Base-by-base conservation (phyloP, 53 echinoderm and acorn worm genomes). In the Patiria pectinifera region DNA sequence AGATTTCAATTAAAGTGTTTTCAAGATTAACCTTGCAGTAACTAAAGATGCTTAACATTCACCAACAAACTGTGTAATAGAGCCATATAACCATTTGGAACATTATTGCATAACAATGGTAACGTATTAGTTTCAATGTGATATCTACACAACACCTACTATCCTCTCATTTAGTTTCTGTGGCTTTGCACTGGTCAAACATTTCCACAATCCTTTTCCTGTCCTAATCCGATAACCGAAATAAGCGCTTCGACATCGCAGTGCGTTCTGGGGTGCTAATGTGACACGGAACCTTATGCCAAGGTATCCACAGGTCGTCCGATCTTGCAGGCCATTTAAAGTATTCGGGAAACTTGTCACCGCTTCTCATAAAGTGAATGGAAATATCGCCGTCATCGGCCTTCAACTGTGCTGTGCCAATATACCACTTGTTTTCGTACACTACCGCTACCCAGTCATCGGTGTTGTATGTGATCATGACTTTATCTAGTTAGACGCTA, bases 391-490 rank as follows among this genome's bases (percentile, higher is more conserved):
- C 89, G 26, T 89, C 83, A 49, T 93, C 89, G 16, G 71, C 45
- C 71, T 93, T 89, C 59, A 89, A 21, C 12, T 59, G 60, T 60
- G 82, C 89, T 45, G 83, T 69, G 23, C 89, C 93, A 71, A 89
- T 83, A 58, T 89, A 93, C 83, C 89, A 83, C n/a, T 89, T 75
- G 1, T 75, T 59, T 4, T 82, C 69, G 83, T 93, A 93, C 49
- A 87, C 74, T 12, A 89, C 93, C 4, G 89, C 93, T 69, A 93
- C 89, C 93, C 87, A 93, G 69, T 93, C 93, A 77, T 93, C 82
- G 62, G 82, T 61, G 7, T 93, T 69, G 87, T 93, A 93, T 18
- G 14, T 44, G 59, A 80, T 77, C 61, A 82, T 35, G 35, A 35
- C 35, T 35, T 35, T 35, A 35, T 35, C 35, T 35, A 1, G 35